Conservation (phyloP, 2,113 vertebrate genomes). For the Engystomops pustulosus region DNA sequence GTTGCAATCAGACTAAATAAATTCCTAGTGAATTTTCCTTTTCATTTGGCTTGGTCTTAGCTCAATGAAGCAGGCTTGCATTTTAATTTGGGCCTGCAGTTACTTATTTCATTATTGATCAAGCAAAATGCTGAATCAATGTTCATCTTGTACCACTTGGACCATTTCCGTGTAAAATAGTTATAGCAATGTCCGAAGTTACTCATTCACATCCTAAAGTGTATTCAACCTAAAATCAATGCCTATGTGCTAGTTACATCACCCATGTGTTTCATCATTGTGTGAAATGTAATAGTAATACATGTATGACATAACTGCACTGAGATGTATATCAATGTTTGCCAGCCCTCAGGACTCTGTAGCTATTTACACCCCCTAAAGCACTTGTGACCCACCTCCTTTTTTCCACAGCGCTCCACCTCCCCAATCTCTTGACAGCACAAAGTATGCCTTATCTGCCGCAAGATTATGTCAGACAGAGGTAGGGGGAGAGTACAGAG, state of each 20-base stretch:
- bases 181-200: slow-evolving; percentile 93
- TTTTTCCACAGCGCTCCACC: no score
- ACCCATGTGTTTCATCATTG: slow-evolving; percentile 66
- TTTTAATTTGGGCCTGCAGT: slow-evolving; percentile 98
- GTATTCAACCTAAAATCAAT: slow-evolving; percentile 98
- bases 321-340: no score
- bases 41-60: slow-evolving; percentile 86
- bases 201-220: slow-evolving; percentile 95
- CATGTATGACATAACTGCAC: no score
- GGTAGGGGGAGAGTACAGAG: no score
- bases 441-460: no score
- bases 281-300: not conserved
- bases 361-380: not conserved
- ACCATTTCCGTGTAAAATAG: slow-evolving; percentile 97
- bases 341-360: no score
- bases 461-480: no score
- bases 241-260: slow-evolving; percentile 90
- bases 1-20: slow-evolving; percentile 76
- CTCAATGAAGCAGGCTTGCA: slow-evolving; percentile 90
- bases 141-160: slow-evolving; percentile 98
- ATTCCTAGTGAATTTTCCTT: slow-evolving; percentile 78
- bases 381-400: no score
- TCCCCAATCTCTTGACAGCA: no score
- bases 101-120: slow-evolving; percentile 99
- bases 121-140: slow-evolving; percentile 98